Percentiles rank a stretch among this genome's conserved stretches.
Conservation (phyloP, 2,113 vertebrate species). For the Probosciger aterrimus region DNA sequence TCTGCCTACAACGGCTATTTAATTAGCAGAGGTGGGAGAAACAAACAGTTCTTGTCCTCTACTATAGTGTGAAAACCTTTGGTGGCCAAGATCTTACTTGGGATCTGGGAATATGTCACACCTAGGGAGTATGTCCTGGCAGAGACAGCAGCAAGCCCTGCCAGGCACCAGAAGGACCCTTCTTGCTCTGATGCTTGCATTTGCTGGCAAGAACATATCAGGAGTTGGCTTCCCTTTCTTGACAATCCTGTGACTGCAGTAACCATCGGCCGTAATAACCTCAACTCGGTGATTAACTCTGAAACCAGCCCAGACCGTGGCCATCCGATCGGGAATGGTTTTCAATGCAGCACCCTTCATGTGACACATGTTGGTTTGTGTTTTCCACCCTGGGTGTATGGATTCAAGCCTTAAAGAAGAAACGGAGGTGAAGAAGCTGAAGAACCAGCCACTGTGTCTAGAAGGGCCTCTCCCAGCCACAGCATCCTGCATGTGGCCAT, state of each 20-base stretch:
- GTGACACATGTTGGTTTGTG: neutral
- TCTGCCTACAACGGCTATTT: neutral
- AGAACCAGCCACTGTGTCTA: neutral
- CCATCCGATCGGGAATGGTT: neutral
- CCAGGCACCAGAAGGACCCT: neutral
- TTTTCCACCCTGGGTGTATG: neutral
- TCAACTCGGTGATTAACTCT: neutral
- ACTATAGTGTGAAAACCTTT: rapidly evolving
- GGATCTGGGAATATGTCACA: neutral
- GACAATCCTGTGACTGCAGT: neutral
- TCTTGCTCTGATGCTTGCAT: neutral
- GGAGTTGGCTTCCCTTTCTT: neutral
- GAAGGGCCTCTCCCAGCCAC: neutral
- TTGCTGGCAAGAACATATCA: neutral
- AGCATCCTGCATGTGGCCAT: neutral
- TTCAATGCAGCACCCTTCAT: neutral
- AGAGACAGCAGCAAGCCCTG: neutral
- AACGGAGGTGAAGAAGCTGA: neutral
- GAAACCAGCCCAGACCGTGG: neutral
- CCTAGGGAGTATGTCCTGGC: neutral
- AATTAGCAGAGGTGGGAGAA: neutral
- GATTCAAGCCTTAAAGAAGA: neutral
- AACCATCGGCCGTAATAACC: neutral
- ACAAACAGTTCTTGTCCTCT: neutral
- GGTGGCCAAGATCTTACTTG: neutral